phyloP scores from a whole-genome alignment of 2,797 vertebrate species.

The Meda fulgida region DNA sequence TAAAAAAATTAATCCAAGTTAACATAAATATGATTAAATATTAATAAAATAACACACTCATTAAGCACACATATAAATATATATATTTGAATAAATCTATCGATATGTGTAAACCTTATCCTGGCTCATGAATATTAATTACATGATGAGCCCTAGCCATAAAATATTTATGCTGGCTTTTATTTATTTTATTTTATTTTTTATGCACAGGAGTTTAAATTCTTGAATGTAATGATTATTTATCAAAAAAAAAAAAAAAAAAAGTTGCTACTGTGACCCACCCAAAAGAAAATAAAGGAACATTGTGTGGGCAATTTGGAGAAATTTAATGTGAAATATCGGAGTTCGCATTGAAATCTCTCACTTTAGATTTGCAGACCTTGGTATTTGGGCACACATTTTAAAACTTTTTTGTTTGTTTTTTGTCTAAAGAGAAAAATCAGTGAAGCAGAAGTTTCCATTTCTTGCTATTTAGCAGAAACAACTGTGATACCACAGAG shows the following conservation, averaged over 20 bases:
- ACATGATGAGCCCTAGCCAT: neutral
- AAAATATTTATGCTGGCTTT: neutral
- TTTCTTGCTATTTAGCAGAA: neutral
- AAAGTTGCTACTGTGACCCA: neutral
- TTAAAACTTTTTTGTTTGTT: neutral
- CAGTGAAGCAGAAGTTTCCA: neutral
- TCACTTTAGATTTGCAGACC: neutral
- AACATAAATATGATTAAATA: slow-evolving; percentile 3
- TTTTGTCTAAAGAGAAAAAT: neutral
- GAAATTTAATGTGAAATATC: neutral
- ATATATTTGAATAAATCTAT: slow-evolving; percentile 2
- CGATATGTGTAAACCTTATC: neutral
- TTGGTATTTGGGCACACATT: neutral
- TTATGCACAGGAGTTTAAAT: neutral
- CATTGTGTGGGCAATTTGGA: neutral
- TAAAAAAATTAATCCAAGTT: neutral
- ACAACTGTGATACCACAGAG: neutral
- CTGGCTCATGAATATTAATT: slow-evolving; percentile 17
- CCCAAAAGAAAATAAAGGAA: neutral
- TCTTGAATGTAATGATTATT: neutral
- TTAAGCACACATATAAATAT: neutral
- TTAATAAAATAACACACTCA: neutral
- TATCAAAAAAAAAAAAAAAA: neutral
- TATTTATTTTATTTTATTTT: neutral
- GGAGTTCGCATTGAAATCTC: neutral